These are phyloP conservation scores for Monopis laevigella DNA, from an alignment of 2,888 invertebrate genomes.

Conservation along the genomic window DNA sequence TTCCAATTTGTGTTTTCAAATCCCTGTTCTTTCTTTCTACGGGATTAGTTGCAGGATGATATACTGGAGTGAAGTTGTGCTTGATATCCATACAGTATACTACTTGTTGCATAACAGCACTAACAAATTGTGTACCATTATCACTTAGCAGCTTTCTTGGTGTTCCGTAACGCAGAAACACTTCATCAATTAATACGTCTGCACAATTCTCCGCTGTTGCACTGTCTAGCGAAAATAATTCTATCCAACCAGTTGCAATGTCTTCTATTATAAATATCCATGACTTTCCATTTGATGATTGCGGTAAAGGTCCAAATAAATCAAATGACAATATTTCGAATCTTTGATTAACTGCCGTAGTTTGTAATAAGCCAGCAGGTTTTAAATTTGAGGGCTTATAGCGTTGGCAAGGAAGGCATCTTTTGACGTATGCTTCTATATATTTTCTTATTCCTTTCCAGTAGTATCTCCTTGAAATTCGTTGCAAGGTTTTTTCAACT, in stretches of 20 bases:
- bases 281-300: slow-evolving; percentile 5
- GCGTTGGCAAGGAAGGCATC: slow-evolving; percentile 26
- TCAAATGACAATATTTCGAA: slow-evolving; percentile 29
- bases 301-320: slow-evolving; percentile 25
- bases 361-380: slow-evolving; percentile 28
- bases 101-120: slow-evolving; percentile 29
- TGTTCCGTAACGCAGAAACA: slow-evolving; percentile 30
- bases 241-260: slow-evolving; percentile 21
- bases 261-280: slow-evolving; percentile 24
- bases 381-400: slow-evolving; percentile 29
- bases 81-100: slow-evolving; percentile 20
- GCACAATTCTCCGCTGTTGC: slow-evolving; percentile 25
- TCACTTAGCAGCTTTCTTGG: slow-evolving; percentile 29
- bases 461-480: slow-evolving; percentile 21
- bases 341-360: slow-evolving; percentile 18
- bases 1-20: slow-evolving; percentile 19
- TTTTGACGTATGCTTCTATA: slow-evolving; percentile 22
- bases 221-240: slow-evolving; percentile 21
- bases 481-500: slow-evolving; percentile 18
- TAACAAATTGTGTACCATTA: slow-evolving; percentile 31
- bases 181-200: slow-evolving; percentile 24
- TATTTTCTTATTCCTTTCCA: slow-evolving; percentile 25
- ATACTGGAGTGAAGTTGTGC: slow-evolving; percentile 25
- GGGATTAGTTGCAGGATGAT: slow-evolving; percentile 26
- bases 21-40: slow-evolving; percentile 20